A percentile compares a stretch with the other conserved stretches of the same genome.
Evolutionary conservation across 2,888 invertebrate genomes (phyloP).

Genomic region (Danaus chrysippus): DNA sequence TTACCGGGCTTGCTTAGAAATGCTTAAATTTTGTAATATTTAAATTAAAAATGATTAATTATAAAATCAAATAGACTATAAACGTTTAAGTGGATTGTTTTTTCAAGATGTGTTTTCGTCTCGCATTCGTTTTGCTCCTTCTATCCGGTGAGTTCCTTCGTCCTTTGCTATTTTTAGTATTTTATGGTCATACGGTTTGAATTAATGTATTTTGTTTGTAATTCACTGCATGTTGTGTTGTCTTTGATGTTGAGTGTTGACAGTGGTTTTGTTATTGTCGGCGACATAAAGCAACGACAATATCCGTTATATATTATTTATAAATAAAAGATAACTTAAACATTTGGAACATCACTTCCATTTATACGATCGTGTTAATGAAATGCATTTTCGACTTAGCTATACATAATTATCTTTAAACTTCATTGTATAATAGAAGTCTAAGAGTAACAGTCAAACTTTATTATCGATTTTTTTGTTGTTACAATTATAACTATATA

Average conservation of each 20-base stretch:
- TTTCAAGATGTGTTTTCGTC: constrained; percentile 59
- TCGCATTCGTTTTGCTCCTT: constrained; percentile 56
- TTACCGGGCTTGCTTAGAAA: constrained; percentile 40
- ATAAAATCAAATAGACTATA: constrained; percentile 16
- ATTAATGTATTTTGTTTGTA: constrained; percentile 60
- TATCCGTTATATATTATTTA: background rate
- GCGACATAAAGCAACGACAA: constrained; percentile 10
- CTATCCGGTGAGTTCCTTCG: constrained; percentile 71
- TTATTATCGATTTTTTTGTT: no score
- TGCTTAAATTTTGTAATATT: constrained; percentile 43
- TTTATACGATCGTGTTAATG: no score
- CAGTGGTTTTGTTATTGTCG: constrained; percentile 18
- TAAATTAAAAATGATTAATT: constrained; percentile 46
- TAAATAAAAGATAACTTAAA: constrained; percentile 3
- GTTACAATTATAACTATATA: no score
- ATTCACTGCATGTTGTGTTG: constrained; percentile 39
- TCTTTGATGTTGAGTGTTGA: constrained; percentile 41
- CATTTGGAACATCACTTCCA: no score
- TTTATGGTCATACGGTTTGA: constrained; percentile 62
- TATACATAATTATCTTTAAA: no score
- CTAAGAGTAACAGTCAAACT: no score
- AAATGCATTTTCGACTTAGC: no score
- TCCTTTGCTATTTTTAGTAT: constrained; percentile 66
- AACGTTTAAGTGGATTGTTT: constrained; percentile 22
- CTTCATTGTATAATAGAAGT: no score